phyloP scores from a whole-genome alignment of 2,888 invertebrate species.

The Acleris holmiana region DNA sequence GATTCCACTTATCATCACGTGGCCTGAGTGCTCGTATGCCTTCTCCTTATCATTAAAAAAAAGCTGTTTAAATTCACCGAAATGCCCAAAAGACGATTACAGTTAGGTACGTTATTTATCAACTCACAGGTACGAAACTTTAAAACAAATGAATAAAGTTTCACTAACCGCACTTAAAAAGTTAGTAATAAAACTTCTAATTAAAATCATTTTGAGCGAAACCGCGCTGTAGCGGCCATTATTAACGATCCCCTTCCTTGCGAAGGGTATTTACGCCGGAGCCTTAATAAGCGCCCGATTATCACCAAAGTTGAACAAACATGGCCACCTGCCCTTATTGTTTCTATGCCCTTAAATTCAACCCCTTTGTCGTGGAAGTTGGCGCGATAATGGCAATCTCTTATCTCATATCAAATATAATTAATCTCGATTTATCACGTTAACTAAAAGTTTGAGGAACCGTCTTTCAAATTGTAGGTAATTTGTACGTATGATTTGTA shows the following conservation, averaged over 20 bases:
- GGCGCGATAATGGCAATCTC: slow-evolving; percentile 35
- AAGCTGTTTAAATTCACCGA: too few relatives aligned
- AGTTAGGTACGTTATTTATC: too few relatives aligned
- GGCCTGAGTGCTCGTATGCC: too few relatives aligned
- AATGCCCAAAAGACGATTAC: too few relatives aligned
- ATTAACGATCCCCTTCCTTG: slow-evolving; percentile 33
- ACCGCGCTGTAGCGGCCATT: slow-evolving; percentile 25
- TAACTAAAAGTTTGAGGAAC: neutral
- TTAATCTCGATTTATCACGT: slow-evolving; percentile 15
- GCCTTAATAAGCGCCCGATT: slow-evolving; percentile 38
- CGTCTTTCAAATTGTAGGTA: neutral
- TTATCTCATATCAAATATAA: slow-evolving; percentile 34
- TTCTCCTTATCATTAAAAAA: too few relatives aligned
- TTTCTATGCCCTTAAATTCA: slow-evolving; percentile 36
- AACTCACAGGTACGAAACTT: too few relatives aligned
- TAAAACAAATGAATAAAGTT: neutral
- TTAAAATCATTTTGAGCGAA: slow-evolving; percentile 30
- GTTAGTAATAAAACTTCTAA: slow-evolving; percentile 26
- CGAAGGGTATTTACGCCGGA: slow-evolving; percentile 31
- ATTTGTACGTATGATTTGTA: too few relatives aligned
- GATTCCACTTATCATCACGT: too few relatives aligned
- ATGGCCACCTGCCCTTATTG: slow-evolving; percentile 38
- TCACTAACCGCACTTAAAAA: neutral
- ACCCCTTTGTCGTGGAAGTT: slow-evolving; percentile 34
- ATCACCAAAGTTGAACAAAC: slow-evolving; percentile 38